Evolutionary conservation across 2,113 vertebrate species (phyloP), one percentile per base, ranked within the genome.

Genomic region (Ptychochromis oligacanthus): DNA sequence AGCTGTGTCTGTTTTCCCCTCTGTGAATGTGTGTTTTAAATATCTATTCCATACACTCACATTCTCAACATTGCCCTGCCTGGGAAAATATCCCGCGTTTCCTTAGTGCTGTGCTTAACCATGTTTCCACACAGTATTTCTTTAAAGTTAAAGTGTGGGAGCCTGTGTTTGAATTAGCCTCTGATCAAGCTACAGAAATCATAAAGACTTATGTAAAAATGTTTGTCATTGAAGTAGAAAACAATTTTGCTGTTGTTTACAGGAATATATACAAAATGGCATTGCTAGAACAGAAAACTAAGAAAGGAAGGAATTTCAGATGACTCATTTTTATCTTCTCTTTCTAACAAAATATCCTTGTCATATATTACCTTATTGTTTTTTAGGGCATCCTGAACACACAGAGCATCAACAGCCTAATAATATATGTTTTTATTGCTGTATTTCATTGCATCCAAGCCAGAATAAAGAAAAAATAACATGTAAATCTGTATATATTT

Each of bases 31-130:
- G 36, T 52, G 54, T 89, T 75, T 81, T 85, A 81, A 55, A 85
- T 85, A 89, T 91, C 81, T 52, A 77, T 79, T 90, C 89, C 84
- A 46, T 5, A 76, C 67, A 83, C 88, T 86, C 55, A 72, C 79
- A 91, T 86, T 70, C 87, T 64, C 72, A 67, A 58, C 59, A 88
- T 81, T 84, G 54, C 75, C 81, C 28, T 26, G 46, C 57, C 79
- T 75, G 54, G 58, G 34, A 88, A 92, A 62, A 91, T 15, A 26
- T 62, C 43, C 22, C 26, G 4, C 46, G n/a, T 52, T 54, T 72
- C 46, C 77, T 64, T 12, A 56, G 60, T 54, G 28, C 64, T 75
- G 22, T 3, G 20, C 22, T 40, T 57, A 26, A 67, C 18, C 46
- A 13, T 0, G 1, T 72, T 72, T 72, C 52, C 17, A 52, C 26